These are phyloP conservation scores for Julus scandinavius DNA, from an alignment of 2,888 invertebrate species.

Conservation along the genomic window DNA sequence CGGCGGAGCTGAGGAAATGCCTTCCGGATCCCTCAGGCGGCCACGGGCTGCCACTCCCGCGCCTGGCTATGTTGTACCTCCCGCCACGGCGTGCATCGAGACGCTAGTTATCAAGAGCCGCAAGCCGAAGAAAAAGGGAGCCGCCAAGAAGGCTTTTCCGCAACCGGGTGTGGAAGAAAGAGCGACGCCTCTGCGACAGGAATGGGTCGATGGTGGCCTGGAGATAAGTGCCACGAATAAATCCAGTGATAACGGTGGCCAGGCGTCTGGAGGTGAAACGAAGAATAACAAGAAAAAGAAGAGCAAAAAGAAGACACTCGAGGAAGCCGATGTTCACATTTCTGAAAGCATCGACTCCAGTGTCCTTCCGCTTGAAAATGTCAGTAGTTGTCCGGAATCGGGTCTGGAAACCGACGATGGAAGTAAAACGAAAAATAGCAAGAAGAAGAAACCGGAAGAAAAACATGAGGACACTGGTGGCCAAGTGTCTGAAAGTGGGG, in stretches of 20 bases:
- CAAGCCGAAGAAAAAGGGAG: neutral
- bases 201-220: neutral
- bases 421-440: too few relatives aligned
- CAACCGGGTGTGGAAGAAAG: neutral
- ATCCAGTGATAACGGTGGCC: too few relatives aligned
- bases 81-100: neutral
- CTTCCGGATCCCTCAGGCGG: too few relatives aligned
- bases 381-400: too few relatives aligned
- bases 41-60: neutral
- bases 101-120: neutral
- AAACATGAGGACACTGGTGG: neutral
- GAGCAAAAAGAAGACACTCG: too few relatives aligned
- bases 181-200: neutral
- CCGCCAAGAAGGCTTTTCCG: too few relatives aligned
- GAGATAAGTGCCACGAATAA: neutral
- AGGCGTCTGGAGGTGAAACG: too few relatives aligned
- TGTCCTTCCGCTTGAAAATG: too few relatives aligned
- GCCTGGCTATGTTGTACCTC: neutral
- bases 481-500: neutral
- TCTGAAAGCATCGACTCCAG: too few relatives aligned
- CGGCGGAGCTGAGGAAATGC: neutral
- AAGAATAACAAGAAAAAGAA: neutral
- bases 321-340: too few relatives aligned
- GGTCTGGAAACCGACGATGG: too few relatives aligned
- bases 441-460: constrained; percentile 23